Evolutionary conservation across 2,888 invertebrate genomes (phyloP).

Genomic region (Asteroscopus sphinx): DNA sequence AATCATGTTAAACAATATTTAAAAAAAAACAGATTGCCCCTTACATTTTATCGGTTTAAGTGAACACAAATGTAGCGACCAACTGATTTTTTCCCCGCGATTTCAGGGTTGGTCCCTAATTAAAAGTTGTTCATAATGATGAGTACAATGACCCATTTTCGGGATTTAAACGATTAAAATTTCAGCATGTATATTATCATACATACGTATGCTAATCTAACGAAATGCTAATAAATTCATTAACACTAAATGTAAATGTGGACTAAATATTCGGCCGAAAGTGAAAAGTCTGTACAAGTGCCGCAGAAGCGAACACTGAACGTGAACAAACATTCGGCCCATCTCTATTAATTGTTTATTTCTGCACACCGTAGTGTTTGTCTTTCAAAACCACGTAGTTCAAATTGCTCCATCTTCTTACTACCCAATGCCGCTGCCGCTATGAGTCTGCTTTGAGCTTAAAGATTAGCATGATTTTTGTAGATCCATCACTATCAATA

Average conservation of each 20-base stretch:
- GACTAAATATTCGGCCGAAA: neutral
- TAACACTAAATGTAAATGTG: neutral
- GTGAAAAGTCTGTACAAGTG: neutral
- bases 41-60: too few relatives aligned
- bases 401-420: constrained; percentile 3
- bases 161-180: too few relatives aligned
- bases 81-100: too few relatives aligned
- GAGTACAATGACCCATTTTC: too few relatives aligned
- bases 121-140: too few relatives aligned
- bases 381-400: constrained; percentile 26
- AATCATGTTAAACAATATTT: too few relatives aligned
- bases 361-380: constrained; percentile 24
- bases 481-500: neutral
- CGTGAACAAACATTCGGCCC: constrained; percentile 17
- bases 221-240: constrained; percentile 1
- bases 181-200: neutral
- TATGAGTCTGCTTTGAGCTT: constrained; percentile 40
- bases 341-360: constrained; percentile 40
- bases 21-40: too few relatives aligned
- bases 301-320: neutral
- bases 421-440: constrained; percentile 33
- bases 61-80: too few relatives aligned
- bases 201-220: constrained; percentile 9
- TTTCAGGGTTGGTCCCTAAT: too few relatives aligned
- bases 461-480: constrained; percentile 12